A percentile compares a stretch with the other conserved stretches of the same genome.
These are phyloP conservation scores for Tetranychus piercei DNA, from an alignment of 2,888 invertebrate species.

Conservation along the genomic window DNA sequence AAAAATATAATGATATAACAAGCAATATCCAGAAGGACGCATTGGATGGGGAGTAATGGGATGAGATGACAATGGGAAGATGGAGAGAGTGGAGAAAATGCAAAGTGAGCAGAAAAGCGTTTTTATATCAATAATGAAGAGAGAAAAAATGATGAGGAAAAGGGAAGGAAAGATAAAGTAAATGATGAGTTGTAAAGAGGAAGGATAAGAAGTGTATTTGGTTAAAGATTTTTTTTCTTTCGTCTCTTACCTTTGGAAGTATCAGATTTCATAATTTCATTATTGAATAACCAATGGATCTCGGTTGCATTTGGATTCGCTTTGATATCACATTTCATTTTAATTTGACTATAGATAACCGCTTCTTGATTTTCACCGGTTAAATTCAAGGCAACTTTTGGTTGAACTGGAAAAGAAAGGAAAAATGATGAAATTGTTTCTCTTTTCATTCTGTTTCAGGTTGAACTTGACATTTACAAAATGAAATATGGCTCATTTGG, in stretches of 20 bases:
- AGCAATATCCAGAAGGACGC: no score
- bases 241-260: neutral
- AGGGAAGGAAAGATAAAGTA: neutral
- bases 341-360: neutral
- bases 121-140: neutral
- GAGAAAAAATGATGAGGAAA: neutral
- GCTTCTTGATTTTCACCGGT: neutral
- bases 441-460: no score
- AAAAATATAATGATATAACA: no score
- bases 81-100: neutral
- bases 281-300: conserved; percentile 10
- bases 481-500: no score
- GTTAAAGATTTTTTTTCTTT: neutral
- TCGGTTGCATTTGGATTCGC: conserved; percentile 6
- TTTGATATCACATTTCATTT: neutral
- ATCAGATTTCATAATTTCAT: neutral
- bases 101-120: neutral
- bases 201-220: neutral
- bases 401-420: neutral
- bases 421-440: no score
- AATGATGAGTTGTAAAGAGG: neutral
- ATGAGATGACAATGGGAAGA: no score
- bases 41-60: no score
- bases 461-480: no score
- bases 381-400: conserved; percentile 9